Evolutionary conservation across 2,113 vertebrate genomes (phyloP).

Genomic region (Marcusenius ussheri): DNA sequence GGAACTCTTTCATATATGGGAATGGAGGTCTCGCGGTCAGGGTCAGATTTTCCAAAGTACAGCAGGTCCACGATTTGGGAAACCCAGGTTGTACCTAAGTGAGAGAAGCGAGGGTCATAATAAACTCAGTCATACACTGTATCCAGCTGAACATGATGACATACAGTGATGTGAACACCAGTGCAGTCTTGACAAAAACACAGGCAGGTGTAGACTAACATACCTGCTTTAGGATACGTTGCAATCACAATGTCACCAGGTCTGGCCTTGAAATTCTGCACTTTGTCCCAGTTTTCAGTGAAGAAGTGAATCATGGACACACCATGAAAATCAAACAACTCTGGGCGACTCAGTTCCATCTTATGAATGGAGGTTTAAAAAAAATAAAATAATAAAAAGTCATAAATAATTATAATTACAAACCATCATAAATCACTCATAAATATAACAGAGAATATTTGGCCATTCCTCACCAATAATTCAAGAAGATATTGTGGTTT

Average conservation of each 20-base stretch:
- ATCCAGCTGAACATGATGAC: background rate
- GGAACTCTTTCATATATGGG: conserved; percentile 58
- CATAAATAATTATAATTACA: background rate
- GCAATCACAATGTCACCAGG: conserved; percentile 53
- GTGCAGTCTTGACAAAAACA: background rate
- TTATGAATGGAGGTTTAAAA: background rate
- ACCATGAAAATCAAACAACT: conserved; percentile 23
- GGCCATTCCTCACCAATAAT: background rate
- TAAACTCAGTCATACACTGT: background rate
- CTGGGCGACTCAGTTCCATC: background rate
- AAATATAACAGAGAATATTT: background rate
- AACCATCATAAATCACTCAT: background rate
- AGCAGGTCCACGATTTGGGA: conserved; percentile 65
- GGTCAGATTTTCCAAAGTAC: conserved; percentile 41
- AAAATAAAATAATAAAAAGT: no score
- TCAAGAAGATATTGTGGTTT: background rate
- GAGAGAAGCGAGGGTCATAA: background rate
- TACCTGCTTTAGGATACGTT: conserved; percentile 60
- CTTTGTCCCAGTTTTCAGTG: conserved; percentile 44
- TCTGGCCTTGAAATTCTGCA: conserved; percentile 46
- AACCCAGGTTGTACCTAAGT: conserved; percentile 67
- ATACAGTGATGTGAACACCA: background rate
- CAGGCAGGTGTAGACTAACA: background rate
- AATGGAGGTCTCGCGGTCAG: conserved; percentile 41
- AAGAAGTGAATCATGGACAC: conserved; percentile 26